Base-by-base conservation (phyloP, 2,797 vertebrate genomes). In the Dermochelys coriacea region DNA sequence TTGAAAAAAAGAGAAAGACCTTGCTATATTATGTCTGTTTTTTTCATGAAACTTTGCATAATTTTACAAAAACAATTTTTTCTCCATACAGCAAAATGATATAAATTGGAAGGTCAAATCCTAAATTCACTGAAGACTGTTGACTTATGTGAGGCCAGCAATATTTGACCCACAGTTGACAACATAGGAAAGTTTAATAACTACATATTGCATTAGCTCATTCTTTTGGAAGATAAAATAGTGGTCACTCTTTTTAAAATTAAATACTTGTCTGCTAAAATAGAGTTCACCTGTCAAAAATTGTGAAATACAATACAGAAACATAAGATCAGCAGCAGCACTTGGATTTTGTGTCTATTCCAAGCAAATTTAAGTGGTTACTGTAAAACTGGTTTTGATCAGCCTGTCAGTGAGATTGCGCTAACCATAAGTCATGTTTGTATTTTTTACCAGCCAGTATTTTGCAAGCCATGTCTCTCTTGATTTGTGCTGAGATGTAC, bases 401-500 rank as follows among this genome's bases (percentile, higher is more conserved):
- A 6, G 12, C 29, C 9, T 75, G 18, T 8, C 27, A 81, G 10
- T 23, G 15, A 74, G n/a, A 78, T 27, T 74, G 86, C 18, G 93
- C 23, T 47, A 5, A 41, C 50, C 19, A 1, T 55, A 86, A 89
- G 34, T n/a, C 41, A 80, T 31, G 25, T 29, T 87, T 54, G 5
- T 52, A 57, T 29, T 77, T 74, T 84, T 98, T 94, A 96, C 83
- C 97, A 99, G 99, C 99, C 87, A 99, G 99, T 93, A 99, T 99
- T 97, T 98, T 99, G 86, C 99, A 99, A 97, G 99, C 99, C 31
- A 99, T 99, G 99, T 99, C 99, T 9, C 99, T 99, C 96, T 96
- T 99, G 92, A 99, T 99, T 95, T 99, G 99, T 86, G 99, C 99
- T 1, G 99, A 99, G 98, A 99, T 99, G 99, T 99, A 99, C 98